phyloP scores from a whole-genome alignment of 2,797 vertebrate species.

The Cossypha heuglini region DNA sequence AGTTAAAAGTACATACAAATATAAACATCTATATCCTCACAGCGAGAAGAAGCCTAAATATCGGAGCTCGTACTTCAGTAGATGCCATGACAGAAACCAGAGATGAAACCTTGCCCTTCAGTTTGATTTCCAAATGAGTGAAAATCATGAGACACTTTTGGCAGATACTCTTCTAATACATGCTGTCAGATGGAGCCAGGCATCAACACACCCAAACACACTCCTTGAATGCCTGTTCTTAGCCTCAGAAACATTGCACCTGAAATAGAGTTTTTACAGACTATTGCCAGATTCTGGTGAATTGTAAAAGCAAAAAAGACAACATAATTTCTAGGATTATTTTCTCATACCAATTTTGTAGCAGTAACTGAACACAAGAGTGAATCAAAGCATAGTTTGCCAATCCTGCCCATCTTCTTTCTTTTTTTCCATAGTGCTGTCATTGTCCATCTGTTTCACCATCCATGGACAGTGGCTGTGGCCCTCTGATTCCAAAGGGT shows the following conservation, averaged over 20 bases:
- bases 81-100: not conserved
- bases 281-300: not conserved
- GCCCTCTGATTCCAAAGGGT: not conserved
- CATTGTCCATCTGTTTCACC: not conserved
- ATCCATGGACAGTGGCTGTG: not conserved
- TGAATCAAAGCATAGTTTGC: not conserved
- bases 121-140: not conserved
- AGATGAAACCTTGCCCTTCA: not conserved
- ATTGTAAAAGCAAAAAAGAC: not conserved
- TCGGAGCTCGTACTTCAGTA: not conserved
- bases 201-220: not conserved
- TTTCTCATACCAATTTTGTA: not conserved
- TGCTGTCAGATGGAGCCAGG: not conserved
- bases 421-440: not conserved
- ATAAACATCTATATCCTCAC: not conserved
- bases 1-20: not conserved
- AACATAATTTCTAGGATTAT: not conserved
- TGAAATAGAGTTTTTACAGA: not conserved
- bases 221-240: not conserved
- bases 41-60: not conserved
- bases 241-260: not conserved
- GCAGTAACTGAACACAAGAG: accelerated
- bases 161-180: not conserved
- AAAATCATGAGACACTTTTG: not conserved
- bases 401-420: not conserved